These are phyloP conservation scores for Takifugu bimaculatus DNA, from an alignment of 2,113 vertebrate genomes.

Conservation along the genomic window DNA sequence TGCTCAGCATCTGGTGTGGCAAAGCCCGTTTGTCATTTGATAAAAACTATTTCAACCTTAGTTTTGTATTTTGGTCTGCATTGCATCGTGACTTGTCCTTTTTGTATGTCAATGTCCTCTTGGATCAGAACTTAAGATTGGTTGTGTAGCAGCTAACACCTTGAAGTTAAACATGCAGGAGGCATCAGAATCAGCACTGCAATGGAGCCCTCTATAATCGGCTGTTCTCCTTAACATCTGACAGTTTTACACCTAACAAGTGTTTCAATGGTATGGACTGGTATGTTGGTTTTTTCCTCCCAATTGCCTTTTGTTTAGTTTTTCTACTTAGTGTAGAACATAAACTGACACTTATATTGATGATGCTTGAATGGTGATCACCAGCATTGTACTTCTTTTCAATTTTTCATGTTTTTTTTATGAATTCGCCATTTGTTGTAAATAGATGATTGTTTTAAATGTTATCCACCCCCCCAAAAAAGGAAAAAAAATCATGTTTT, in stretches of 20 bases:
- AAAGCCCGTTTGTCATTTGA: constrained; percentile 30
- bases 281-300: not conserved
- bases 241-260: constrained; percentile 7
- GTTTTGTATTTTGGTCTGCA: not conserved
- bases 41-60: constrained; percentile 2
- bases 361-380: constrained; percentile 37
- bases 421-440: constrained; percentile 17
- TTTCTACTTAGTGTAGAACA: constrained; percentile 6
- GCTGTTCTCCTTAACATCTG: not conserved
- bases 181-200: constrained; percentile 2
- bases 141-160: not conserved
- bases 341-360: not conserved
- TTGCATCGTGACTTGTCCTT: constrained; percentile 6
- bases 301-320: not conserved
- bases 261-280: constrained; percentile 2
- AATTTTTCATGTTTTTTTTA: constrained; percentile 5
- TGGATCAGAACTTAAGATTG: constrained; percentile 10
- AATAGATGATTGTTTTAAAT: constrained; percentile 35
- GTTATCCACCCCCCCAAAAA: not conserved
- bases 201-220: constrained; percentile 9
- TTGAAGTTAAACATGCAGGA: not conserved
- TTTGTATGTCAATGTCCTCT: constrained; percentile 3
- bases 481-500: constrained; percentile 1
- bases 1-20: constrained; percentile 48
- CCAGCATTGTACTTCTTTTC: constrained; percentile 32